Evolutionary conservation across 2,888 invertebrate species (phyloP).

Genomic region (Clostera curtula): DNA sequence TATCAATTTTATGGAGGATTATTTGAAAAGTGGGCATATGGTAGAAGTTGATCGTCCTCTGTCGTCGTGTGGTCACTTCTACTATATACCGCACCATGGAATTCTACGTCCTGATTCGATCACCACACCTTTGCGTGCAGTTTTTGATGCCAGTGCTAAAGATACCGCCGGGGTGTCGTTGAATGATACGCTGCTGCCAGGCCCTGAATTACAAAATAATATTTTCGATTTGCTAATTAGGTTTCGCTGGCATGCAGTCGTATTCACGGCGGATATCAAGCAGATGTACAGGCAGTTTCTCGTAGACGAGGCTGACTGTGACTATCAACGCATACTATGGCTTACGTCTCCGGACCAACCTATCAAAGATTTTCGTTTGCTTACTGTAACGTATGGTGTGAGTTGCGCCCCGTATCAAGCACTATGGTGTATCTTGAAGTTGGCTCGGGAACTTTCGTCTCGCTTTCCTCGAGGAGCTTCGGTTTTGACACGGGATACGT

Average conservation of each 20-base stretch:
- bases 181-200: background rate
- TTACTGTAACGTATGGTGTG: background rate
- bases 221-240: background rate
- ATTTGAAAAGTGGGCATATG: background rate
- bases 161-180: background rate
- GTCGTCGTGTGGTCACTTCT: no score
- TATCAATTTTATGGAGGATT: background rate
- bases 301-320: background rate
- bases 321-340: background rate
- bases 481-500: background rate
- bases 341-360: background rate
- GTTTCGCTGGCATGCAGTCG: background rate
- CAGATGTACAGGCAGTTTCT: background rate
- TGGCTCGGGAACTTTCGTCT: background rate
- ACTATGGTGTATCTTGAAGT: background rate
- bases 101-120: no score
- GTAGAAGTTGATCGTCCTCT: background rate
- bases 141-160: background rate
- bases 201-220: background rate
- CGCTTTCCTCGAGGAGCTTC: background rate
- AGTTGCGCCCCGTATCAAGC: background rate
- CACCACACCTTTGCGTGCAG: background rate
- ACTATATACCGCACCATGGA: background rate
- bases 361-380: background rate
- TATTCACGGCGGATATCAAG: background rate